A percentile compares a stretch with the other conserved stretches of the same genome.
Evolutionary conservation across 1,140 invertebrate genomes (phyloP).

Genomic region (Pseudomyrmex flavicornis): DNA sequence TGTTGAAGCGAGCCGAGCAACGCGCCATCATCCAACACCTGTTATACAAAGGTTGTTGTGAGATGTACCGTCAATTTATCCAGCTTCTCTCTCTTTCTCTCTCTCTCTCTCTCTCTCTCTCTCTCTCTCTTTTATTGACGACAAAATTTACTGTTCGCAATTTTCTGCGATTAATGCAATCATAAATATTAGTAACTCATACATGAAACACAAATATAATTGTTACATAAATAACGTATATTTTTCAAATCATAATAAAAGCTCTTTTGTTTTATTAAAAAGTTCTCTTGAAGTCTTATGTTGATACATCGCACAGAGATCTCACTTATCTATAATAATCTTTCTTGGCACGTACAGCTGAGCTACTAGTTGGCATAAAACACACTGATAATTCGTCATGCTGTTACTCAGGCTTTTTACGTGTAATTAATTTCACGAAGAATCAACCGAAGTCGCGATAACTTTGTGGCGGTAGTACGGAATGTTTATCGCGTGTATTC

Average conservation of each 20-base stretch:
- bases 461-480: constrained; percentile 7
- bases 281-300: no score
- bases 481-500: constrained; percentile 47
- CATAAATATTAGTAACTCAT: constrained; percentile 19
- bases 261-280: no score
- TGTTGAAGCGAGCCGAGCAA: constrained; percentile 68
- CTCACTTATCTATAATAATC: not conserved
- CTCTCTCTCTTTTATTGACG: constrained; percentile 27
- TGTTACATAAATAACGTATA: no score
- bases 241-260: no score
- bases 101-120: no score
- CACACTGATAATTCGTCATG: not conserved
- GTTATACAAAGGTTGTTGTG: constrained; percentile 64
- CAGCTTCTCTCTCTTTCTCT: no score
- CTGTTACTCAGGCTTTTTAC: not conserved
- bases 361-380: not conserved
- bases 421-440: constrained; percentile 7
- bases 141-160: constrained; percentile 35
- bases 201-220: not conserved
- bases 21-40: constrained; percentile 72
- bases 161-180: constrained; percentile 20
- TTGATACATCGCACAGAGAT: no score
- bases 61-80: constrained; percentile 47
- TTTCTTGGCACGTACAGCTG: not conserved
- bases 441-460: constrained; percentile 14